Percentiles rank a stretch among this genome's conserved stretches.
Evolutionary conservation across 2,113 vertebrate species (phyloP).

Genomic region (Cisticola juncidis): DNA sequence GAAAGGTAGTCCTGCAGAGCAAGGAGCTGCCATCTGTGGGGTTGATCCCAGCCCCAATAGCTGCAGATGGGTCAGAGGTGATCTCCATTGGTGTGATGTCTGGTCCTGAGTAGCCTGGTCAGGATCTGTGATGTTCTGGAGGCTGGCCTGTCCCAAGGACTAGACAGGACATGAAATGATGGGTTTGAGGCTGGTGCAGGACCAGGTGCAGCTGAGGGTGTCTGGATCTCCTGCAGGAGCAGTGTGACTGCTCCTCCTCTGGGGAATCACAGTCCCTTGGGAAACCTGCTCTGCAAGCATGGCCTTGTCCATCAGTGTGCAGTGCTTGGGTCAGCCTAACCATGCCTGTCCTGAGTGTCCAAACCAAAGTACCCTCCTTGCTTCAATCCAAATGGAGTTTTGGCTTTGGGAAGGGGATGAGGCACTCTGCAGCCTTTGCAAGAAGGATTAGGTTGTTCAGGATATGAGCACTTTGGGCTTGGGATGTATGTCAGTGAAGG

Average conservation of each 20-base stretch:
- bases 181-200: background rate
- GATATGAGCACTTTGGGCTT: fast-evolving
- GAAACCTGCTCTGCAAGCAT: background rate
- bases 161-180: background rate
- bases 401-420: background rate
- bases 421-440: fast-evolving
- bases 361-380: background rate
- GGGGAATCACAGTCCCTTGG: background rate
- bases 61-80: background rate
- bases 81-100: background rate
- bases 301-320: fast-evolving
- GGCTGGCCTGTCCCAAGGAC: background rate
- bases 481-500: background rate
- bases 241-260: background rate
- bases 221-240: background rate
- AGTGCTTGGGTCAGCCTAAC: background rate
- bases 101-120: background rate
- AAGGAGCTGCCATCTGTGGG: background rate
- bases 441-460: background rate
- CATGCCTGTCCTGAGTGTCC: background rate
- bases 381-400: background rate
- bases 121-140: background rate
- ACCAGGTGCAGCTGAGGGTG: background rate
- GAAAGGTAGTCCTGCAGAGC: background rate
- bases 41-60: background rate